Conservation (phyloP, 2,888 invertebrate species). For the Hydriomena furcata region DNA sequence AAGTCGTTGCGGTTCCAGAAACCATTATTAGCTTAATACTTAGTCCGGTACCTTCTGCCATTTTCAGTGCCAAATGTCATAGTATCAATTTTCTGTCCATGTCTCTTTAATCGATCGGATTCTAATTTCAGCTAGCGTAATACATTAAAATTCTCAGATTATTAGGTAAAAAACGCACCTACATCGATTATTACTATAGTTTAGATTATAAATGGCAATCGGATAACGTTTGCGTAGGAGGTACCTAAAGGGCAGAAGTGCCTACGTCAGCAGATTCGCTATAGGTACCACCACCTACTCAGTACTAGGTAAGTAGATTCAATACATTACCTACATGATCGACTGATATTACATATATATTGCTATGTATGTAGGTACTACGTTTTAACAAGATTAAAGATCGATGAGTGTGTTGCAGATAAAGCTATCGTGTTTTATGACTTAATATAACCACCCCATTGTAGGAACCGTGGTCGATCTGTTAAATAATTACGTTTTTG, state of each 20-base stretch:
- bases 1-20: conserved; percentile 3
- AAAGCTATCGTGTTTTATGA: conserved; percentile 15
- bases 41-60: neutral
- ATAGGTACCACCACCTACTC: conserved; percentile 24
- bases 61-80: neutral
- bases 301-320: conserved; percentile 14
- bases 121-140: neutral
- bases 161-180: too few species aligned
- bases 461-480: too few species aligned
- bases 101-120: neutral
- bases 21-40: neutral
- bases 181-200: conserved; percentile 15
- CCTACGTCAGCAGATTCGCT: conserved; percentile 67
- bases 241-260: conserved; percentile 62
- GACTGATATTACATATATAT: conserved; percentile 18
- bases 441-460: neutral
- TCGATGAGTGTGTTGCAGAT: conserved; percentile 18
- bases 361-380: conserved; percentile 11
- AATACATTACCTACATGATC: conserved; percentile 27
- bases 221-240: conserved; percentile 57
- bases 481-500: too few species aligned
- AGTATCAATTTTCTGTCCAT: neutral
- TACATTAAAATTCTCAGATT: neutral
- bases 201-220: conserved; percentile 40
- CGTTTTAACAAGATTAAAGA: conserved; percentile 35